These are phyloP conservation scores for Smithornis capensis DNA, from an alignment of 2,113 vertebrate species.

Conservation along the genomic window DNA sequence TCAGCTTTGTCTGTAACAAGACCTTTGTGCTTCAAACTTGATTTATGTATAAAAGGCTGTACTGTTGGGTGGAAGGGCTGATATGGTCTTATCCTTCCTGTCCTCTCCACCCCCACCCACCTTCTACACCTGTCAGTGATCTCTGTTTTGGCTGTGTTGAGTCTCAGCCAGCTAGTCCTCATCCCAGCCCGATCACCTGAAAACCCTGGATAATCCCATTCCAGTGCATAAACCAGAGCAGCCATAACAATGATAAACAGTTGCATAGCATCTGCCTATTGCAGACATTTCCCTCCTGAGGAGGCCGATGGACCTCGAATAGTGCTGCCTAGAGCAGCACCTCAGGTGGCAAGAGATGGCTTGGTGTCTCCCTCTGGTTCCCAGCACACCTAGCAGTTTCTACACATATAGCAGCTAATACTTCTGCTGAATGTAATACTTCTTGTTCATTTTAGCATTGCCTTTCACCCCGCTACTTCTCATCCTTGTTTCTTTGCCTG, in stretches of 20 bases:
- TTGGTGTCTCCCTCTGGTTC: neutral
- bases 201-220: neutral
- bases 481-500: neutral
- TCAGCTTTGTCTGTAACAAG: constrained; percentile 31
- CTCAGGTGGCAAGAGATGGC: neutral
- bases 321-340: neutral
- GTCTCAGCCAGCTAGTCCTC: neutral
- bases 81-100: neutral
- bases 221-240: neutral
- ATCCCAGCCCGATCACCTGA: constrained; percentile 11
- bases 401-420: neutral
- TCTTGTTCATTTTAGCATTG: neutral
- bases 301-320: neutral
- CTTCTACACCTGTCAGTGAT: neutral
- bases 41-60: neutral
- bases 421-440: neutral
- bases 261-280: neutral
- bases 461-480: neutral
- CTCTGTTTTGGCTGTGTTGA: neutral
- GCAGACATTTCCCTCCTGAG: neutral
- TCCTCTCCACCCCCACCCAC: neutral
- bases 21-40: neutral
- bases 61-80: neutral
- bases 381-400: neutral
- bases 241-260: neutral